Evolutionary conservation across 1,140 invertebrate species (phyloP), one percentile per base, ranked within the genome.

Genomic region (Drosophila punjabiensis): DNA sequence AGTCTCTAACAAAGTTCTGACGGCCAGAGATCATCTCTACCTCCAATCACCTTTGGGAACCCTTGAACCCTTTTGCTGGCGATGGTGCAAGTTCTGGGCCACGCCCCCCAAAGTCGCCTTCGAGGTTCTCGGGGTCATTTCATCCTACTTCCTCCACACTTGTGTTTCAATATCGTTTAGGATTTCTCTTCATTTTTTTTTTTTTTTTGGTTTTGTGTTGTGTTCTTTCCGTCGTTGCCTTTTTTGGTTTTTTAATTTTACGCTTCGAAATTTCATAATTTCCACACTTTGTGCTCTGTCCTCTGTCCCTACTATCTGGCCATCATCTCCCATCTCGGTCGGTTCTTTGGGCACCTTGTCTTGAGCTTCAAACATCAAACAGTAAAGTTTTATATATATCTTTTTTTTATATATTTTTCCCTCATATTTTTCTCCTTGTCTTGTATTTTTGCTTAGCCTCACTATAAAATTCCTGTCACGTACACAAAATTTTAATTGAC

Each of bases 401-500:
- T 24, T 24, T 24, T 24, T 24, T 24, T 24, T 24, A 24, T 24
- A 24, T 24, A 24, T 18, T 68, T 69, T 59, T 55, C 48, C 47
- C 68, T 39, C 47, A 64, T 45, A 45, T 45, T 68, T 58, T n/a
- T 56, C 20, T 10, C n/a, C 69, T 37, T 43, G 45, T 43, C 69
- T 73, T 52, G 67, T 73, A 52, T 52, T 74, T 74, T 37, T 73
- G 67, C 70, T 73, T 74, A 74, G 70, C 18, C 55, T 6, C 55
- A 53, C 70, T 52, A 73, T 30, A 61, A 68, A 87, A 91, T 91
- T 91, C 88, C 75, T 79, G 87, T 91, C 88, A 91, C 88, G 88
- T 91, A 91, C 81, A 81, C 81, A 91, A 85, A 61, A 82, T 91
- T 91, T 91, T 91, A 91, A 91, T 91, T 91, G 88, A 81, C 71